Percentiles rank a stretch among this genome's conserved stretches.
Conservation (phyloP, 2,888 invertebrate species). For the Cantharis nigra region DNA sequence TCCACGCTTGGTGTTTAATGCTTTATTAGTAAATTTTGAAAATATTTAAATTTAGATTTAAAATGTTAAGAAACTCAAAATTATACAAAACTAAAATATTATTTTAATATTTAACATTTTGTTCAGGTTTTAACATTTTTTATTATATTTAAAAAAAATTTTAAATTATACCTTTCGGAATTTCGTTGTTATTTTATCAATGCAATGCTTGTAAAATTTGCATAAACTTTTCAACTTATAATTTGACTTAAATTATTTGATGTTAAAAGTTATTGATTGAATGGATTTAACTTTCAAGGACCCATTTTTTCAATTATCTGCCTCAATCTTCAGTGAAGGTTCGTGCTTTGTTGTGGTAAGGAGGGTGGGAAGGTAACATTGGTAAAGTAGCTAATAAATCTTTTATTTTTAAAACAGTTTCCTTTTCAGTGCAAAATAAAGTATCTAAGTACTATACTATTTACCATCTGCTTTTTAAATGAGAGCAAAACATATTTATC, state of each 20-base stretch:
- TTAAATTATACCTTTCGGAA: neutral
- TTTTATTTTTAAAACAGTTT: too few relatives aligned
- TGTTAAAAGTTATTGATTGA: neutral
- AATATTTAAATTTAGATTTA: neutral
- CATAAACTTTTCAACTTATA: neutral
- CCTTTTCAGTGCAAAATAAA: too few relatives aligned
- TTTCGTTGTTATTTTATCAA: neutral
- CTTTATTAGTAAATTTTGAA: conserved; percentile 1
- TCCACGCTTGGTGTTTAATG: neutral
- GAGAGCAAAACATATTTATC: too few relatives aligned
- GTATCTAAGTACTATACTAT: too few relatives aligned
- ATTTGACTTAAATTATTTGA: neutral
- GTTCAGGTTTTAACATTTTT: neutral
- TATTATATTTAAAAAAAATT: neutral
- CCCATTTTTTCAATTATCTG: neutral
- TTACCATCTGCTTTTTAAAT: too few relatives aligned
- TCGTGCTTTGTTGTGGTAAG: neutral
- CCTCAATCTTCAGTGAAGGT: neutral
- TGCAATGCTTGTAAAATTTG: neutral
- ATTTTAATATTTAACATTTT: neutral
- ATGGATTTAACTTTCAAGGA: neutral
- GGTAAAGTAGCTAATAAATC: too few relatives aligned
- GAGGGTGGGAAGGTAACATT: neutral
- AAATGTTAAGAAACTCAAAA: neutral
- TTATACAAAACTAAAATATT: neutral